Conservation (phyloP, 2,797 vertebrate species). For the Alectoris magna region DNA sequence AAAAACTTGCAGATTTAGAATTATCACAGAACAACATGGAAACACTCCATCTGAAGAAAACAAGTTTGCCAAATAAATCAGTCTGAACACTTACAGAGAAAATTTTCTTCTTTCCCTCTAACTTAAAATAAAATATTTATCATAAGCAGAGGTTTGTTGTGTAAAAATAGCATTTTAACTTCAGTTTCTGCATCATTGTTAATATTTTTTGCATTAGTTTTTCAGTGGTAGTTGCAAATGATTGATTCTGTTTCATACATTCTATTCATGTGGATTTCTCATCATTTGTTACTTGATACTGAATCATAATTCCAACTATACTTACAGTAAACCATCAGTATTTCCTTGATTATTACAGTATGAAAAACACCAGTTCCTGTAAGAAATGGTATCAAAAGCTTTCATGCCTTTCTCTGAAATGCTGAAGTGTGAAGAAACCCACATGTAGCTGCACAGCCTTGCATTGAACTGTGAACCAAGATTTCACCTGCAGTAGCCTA, state of each 20-base stretch:
- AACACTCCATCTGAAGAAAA: neutral
- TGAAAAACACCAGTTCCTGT: neutral
- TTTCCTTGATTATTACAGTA: neutral
- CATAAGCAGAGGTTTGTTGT: neutral
- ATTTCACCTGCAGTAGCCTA: neutral
- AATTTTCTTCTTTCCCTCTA: neutral
- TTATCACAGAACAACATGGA: neutral
- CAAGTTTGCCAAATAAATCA: neutral
- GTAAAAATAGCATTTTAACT: neutral
- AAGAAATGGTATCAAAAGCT: neutral
- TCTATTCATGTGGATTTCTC: neutral
- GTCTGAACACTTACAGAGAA: neutral
- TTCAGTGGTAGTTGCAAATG: neutral
- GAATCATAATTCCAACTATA: neutral
- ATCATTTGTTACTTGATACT: neutral
- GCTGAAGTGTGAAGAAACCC: neutral
- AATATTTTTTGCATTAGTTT: neutral
- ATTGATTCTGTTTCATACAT: neutral
- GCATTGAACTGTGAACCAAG: neutral
- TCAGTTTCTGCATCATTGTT: neutral
- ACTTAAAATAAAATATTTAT: neutral
- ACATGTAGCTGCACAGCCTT: neutral
- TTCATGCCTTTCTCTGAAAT: neutral
- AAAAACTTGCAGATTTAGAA: neutral
- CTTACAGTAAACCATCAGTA: neutral